These are phyloP conservation scores for Hypsibius dujardini DNA, from an alignment of 1,140 invertebrate species.

Conservation along the genomic window DNA sequence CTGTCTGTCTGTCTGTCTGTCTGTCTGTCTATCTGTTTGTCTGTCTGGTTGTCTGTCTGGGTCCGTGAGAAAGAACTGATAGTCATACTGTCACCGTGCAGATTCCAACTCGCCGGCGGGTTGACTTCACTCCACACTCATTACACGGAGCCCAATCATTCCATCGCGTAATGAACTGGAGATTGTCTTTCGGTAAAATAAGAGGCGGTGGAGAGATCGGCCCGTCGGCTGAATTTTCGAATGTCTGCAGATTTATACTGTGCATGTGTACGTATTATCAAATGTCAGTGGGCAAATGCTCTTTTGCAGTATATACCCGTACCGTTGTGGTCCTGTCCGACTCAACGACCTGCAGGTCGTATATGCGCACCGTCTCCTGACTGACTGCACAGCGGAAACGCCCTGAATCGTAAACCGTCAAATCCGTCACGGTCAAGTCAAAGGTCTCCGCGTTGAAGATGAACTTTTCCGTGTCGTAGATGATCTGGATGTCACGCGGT, in stretches of 20 bases:
- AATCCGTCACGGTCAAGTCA: neutral
- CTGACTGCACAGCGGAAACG: neutral
- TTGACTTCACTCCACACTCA: constrained; percentile 9
- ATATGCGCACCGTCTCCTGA: neutral
- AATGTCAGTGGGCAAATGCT: neutral
- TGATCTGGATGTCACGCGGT: neutral
- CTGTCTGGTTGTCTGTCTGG: too few relatives aligned
- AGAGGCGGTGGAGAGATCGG: neutral
- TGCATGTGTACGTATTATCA: neutral
- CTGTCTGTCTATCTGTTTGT: too few relatives aligned
- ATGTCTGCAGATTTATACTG: neutral
- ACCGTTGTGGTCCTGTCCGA: neutral
- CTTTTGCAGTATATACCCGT: too few relatives aligned
- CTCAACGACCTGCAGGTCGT: constrained; percentile 4
- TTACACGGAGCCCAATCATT: neutral
- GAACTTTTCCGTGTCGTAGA: constrained; percentile 6
- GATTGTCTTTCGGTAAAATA: neutral
- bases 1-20: too few relatives aligned
- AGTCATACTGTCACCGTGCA: neutral
- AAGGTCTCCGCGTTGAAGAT: neutral
- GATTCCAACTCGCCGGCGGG: neutral
- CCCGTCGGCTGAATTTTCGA: neutral
- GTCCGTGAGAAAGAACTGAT: too few relatives aligned
- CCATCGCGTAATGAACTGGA: neutral
- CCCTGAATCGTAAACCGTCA: neutral